Percentiles rank a stretch among this genome's conserved stretches.
These are phyloP conservation scores for Microchrysa polita DNA, from an alignment of 2,888 invertebrate genomes.

Conservation along the genomic window DNA sequence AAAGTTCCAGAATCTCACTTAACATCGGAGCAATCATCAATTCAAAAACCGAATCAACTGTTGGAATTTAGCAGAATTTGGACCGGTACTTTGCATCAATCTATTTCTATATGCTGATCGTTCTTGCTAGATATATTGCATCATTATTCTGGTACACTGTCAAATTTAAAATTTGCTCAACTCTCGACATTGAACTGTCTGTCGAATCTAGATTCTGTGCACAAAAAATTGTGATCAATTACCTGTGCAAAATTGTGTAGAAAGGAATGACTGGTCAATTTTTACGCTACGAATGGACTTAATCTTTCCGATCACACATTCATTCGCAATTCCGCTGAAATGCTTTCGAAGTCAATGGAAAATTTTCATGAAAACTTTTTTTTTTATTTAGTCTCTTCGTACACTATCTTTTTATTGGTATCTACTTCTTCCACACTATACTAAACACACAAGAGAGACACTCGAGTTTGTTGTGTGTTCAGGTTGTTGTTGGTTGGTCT, in stretches of 20 bases:
- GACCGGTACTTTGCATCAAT: conserved; percentile 10
- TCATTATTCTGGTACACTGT: conserved; percentile 17
- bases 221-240: background rate
- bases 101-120: conserved; percentile 16
- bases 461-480: background rate
- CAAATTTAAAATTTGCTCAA: conserved; percentile 1
- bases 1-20: background rate
- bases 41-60: conserved; percentile 10
- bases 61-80: conserved; percentile 33
- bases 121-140: conserved; percentile 19
- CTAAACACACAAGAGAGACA: background rate
- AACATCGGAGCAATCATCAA: background rate
- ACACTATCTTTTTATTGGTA: conserved; percentile 1
- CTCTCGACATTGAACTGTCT: conserved; percentile 6
- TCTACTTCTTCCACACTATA: background rate
- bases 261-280: background rate
- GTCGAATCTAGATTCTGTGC: background rate
- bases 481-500: conserved; percentile 17
- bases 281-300: conserved; percentile 20
- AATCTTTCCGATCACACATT: conserved; percentile 38
- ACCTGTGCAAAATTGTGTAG: conserved; percentile 4
- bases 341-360: conserved; percentile 43
- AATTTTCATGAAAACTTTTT: conserved; percentile 36
- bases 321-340: conserved; percentile 39
- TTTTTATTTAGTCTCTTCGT: conserved; percentile 16